These are phyloP conservation scores for Aurelia sp. DNA, from an alignment of 30 jellyfish, hydroid and myxozoan genomes.

Conservation along the genomic window DNA sequence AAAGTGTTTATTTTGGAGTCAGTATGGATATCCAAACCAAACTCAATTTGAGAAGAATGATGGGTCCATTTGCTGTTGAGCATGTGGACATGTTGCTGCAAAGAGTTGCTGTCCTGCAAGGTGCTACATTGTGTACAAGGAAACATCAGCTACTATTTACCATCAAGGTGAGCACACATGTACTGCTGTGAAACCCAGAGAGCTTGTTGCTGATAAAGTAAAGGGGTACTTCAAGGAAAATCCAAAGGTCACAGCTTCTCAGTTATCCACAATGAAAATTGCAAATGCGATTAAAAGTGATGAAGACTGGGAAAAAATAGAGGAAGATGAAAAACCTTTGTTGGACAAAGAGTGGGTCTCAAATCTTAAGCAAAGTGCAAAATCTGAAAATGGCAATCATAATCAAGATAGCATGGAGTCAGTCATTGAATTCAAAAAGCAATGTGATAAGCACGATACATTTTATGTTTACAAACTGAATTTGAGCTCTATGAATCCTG, in stretches of 20 bases:
- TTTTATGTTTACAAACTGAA: constrained; percentile 6
- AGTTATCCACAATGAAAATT: constrained; percentile 8
- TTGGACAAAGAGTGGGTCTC: constrained; percentile 5
- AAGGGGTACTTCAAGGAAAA: constrained; percentile 4
- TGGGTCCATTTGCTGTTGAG: constrained; percentile 2
- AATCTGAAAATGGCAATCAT: constrained; percentile 1
- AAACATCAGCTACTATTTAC: constrained; percentile 2
- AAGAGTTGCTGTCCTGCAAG: neutral
- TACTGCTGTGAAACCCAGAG: constrained; percentile 12
- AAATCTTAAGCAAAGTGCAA: constrained; percentile 11
- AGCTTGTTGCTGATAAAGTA: constrained; percentile 8
- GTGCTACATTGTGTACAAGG: constrained; percentile 18
- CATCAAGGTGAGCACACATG: constrained; percentile 16
- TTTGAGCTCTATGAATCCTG: neutral
- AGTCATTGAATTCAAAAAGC: neutral
- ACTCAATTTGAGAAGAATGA: constrained; percentile 13
- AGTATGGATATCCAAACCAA: constrained; percentile 15
- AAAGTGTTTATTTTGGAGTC: constrained; percentile 7
- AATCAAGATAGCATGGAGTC: constrained; percentile 12
- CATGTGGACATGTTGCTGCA: neutral
- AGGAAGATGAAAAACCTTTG: constrained; percentile 10
- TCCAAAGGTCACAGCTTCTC: constrained; percentile 10
- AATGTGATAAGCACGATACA: constrained; percentile 3
- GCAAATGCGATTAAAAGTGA: constrained; percentile 2
- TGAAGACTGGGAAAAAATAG: constrained; percentile 4